Conservation (phyloP, 2,797 vertebrate species). For the Uromys caudimaculatus region DNA sequence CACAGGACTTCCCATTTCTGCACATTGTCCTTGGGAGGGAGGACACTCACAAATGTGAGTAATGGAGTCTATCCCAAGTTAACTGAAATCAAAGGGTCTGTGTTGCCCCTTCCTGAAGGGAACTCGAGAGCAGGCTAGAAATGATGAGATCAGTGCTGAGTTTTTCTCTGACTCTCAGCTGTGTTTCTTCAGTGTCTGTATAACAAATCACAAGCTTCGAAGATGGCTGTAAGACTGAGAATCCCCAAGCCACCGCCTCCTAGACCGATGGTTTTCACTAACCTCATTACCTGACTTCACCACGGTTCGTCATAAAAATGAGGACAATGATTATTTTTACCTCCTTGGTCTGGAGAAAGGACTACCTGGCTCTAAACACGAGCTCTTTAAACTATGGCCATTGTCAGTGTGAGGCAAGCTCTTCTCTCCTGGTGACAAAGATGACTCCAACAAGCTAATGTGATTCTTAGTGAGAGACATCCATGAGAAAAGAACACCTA, state of each 20-base stretch:
- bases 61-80: background rate
- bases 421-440: slow-evolving; percentile 1
- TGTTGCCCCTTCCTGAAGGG: background rate
- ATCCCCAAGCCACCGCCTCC: background rate
- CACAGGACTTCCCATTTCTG: background rate
- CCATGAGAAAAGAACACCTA: background rate
- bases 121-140: background rate
- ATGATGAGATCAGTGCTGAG: background rate
- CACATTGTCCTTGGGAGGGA: background rate
- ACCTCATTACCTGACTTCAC: background rate
- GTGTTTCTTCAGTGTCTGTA: background rate
- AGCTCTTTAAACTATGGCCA: background rate
- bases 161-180: slow-evolving; percentile 20
- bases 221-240: background rate
- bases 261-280: background rate
- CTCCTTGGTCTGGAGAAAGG: background rate
- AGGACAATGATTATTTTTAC: background rate
- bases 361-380: background rate
- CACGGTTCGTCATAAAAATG: background rate
- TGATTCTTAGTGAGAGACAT: background rate
- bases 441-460: background rate
- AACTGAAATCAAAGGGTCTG: slow-evolving; percentile 27
- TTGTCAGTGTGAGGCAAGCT: background rate
- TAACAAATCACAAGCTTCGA: background rate
- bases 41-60: background rate